phyloP scores from a whole-genome alignment of 2,888 invertebrate species.

The Hymenopus coronatus region DNA sequence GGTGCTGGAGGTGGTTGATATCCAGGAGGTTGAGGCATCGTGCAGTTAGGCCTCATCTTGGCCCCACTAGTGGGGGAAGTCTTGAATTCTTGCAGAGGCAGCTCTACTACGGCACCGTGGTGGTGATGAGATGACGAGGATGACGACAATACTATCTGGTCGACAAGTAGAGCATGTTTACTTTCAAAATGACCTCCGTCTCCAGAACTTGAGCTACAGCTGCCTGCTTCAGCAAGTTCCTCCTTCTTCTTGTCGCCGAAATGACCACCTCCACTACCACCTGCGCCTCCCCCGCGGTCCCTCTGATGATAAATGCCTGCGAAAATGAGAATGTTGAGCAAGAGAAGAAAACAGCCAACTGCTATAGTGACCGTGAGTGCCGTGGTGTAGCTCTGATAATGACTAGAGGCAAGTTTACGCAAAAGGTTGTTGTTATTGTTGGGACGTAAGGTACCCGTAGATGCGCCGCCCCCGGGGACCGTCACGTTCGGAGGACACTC shows the following conservation, averaged over 20 bases:
- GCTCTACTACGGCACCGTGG: slow-evolving; percentile 47
- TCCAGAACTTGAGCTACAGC: slow-evolving; percentile 60
- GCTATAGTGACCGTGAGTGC: slow-evolving; percentile 85
- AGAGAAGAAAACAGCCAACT: slow-evolving; percentile 76
- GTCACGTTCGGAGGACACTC: slow-evolving; percentile 71
- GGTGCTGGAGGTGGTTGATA: slow-evolving; percentile 10
- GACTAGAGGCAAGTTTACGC: slow-evolving; percentile 73
- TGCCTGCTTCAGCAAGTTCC: slow-evolving; percentile 69
- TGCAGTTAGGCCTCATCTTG: slow-evolving; percentile 45
- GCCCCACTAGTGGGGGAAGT: slow-evolving; percentile 54
- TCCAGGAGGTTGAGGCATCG: slow-evolving; percentile 35
- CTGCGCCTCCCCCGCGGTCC: slow-evolving; percentile 53
- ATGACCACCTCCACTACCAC: slow-evolving; percentile 46
- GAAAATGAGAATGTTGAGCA: slow-evolving; percentile 81
- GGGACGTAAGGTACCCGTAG: slow-evolving; percentile 34
- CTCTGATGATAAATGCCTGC: slow-evolving; percentile 86
- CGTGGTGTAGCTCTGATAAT: slow-evolving; percentile 85
- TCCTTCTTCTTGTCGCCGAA: slow-evolving; percentile 71
- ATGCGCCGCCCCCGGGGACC: slow-evolving; percentile 37
- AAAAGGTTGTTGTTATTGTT: slow-evolving; percentile 66
- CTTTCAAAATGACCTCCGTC: slow-evolving; percentile 50
- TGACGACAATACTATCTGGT: slow-evolving; percentile 54
- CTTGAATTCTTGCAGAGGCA: slow-evolving; percentile 62
- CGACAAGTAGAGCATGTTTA: slow-evolving; percentile 56
- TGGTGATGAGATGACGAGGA: slow-evolving; percentile 33